These are phyloP conservation scores for Geodia barretti DNA, from an alignment of 37 sponge, comb jelly and placozoan genomes.

Conservation along the genomic window DNA sequence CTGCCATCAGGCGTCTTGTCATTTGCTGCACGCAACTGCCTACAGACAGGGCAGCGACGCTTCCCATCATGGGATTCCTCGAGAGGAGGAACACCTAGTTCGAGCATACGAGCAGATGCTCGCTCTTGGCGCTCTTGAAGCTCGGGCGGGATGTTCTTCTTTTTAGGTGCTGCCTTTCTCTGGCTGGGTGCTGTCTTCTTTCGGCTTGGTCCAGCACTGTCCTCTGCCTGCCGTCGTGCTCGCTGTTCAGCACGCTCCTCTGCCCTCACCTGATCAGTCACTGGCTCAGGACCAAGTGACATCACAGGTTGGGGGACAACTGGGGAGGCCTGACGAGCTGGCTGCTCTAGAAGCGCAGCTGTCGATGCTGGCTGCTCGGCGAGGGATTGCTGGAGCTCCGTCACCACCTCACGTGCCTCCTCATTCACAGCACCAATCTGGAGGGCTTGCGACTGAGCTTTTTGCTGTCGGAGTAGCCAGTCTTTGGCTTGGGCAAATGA, in stretches of 20 bases:
- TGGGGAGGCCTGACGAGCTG: conserved; percentile 47
- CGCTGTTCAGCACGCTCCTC: conserved; percentile 36
- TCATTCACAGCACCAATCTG: conserved; percentile 24
- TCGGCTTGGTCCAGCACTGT: background rate
- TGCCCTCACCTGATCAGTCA: conserved; percentile 43
- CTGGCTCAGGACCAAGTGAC: conserved; percentile 51
- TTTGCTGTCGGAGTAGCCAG: conserved; percentile 52
- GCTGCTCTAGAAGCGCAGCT: conserved; percentile 42
- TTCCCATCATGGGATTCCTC: conserved; percentile 38
- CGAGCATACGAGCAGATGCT: conserved; percentile 23
- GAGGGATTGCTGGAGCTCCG: conserved; percentile 36
- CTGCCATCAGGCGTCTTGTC: conserved; percentile 52
- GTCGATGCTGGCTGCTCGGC: conserved; percentile 42
- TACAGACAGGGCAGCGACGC: conserved; percentile 43
- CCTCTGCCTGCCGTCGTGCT: background rate
- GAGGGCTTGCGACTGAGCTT: conserved; percentile 27
- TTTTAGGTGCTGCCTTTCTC: conserved; percentile 31
- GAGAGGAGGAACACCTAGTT: conserved; percentile 34
- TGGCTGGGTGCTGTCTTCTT: conserved; percentile 9
- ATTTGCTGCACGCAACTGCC: conserved; percentile 27
- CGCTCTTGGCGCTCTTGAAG: conserved; percentile 33
- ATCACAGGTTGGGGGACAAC: conserved; percentile 35
- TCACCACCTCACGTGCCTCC: conserved; percentile 19
- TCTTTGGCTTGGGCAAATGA: conserved; percentile 55
- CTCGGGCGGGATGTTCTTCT: conserved; percentile 33